Percentiles rank a stretch among this genome's conserved stretches.
Evolutionary conservation across 2,797 vertebrate genomes (phyloP).

Genomic region (Eospalax fontanierii): DNA sequence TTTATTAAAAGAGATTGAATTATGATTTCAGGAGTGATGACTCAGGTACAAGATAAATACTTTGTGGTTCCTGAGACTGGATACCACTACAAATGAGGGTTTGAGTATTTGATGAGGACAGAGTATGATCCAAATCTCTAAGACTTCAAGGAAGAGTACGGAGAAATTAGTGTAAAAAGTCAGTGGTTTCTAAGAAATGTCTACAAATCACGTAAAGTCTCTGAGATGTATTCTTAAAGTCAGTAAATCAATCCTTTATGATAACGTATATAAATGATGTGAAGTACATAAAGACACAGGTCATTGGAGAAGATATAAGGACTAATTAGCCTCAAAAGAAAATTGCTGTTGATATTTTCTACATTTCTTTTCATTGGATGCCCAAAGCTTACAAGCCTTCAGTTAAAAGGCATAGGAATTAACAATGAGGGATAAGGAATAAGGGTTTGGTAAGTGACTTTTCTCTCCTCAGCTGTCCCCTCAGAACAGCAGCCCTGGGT

Average conservation of each 20-base stretch:
- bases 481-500: slow-evolving; percentile 72
- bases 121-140: background rate
- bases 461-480: slow-evolving; percentile 81
- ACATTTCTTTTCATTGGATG: background rate
- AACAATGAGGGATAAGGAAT: background rate
- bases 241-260: background rate
- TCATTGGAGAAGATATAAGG: background rate
- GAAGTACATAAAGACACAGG: background rate
- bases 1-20: background rate
- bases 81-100: background rate
- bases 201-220: background rate
- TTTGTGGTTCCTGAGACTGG: background rate
- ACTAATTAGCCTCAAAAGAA: background rate
- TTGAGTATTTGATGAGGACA: background rate
- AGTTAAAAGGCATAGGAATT: background rate
- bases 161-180: background rate
- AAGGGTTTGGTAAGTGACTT: background rate
- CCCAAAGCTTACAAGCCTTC: background rate
- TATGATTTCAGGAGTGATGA: background rate
- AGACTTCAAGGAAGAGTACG: background rate
- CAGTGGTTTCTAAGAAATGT: background rate
- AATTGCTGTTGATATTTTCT: background rate
- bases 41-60: background rate
- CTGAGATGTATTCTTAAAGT: background rate
- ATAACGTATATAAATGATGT: too few relatives aligned